Evolutionary conservation across 2,797 vertebrate genomes (phyloP), one percentile per base, ranked within the genome.

Genomic region (Spea hammondii): DNA sequence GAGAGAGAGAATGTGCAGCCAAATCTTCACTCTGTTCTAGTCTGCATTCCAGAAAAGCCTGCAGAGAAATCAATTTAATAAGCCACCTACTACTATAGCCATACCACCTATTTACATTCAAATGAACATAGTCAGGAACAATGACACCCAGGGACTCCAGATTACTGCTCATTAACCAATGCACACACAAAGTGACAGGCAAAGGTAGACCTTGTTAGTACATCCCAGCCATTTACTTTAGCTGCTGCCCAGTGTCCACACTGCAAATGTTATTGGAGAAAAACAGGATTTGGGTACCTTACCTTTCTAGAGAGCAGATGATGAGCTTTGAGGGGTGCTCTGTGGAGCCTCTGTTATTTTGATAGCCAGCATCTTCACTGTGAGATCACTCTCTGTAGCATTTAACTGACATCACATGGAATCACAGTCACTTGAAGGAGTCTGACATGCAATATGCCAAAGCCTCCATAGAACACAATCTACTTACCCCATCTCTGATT

Each of bases 101-200:
- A 89, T 92, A 93, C 94, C 91, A 91, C 80, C 88, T 90, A 96
- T 97, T 95, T 94, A 93, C 94, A 96, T 97, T 94, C 92, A 94
- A 96, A 98, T 95, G 92, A 90, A 88, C 92, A 89, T 85, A 88
- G 83, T 87, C 80, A 73, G 80, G 93, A 93, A 95, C 95, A 95
- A 96, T 92, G 92, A 93, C 94, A 91, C 93, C 93, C 92, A 93
- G 94, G 93, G 93, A 94, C 91, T 94, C 91, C 93, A 93, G 94
- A 94, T 95, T 94, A 95, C 94, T 92, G 93, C 94, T 95, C 95
- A 94, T 96, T 95, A 95, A 95, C 90, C 91, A 88, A 85, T 32
- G 32, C 89, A 89, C 89, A 89, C 90, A 91, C 91, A 89, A 87
- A 94, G 93, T 90, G 94, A 90, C 93, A 92, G 89, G 92, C 93